Base-by-base conservation (phyloP, 2,113 vertebrate species). In the Tichodroma muraria region DNA sequence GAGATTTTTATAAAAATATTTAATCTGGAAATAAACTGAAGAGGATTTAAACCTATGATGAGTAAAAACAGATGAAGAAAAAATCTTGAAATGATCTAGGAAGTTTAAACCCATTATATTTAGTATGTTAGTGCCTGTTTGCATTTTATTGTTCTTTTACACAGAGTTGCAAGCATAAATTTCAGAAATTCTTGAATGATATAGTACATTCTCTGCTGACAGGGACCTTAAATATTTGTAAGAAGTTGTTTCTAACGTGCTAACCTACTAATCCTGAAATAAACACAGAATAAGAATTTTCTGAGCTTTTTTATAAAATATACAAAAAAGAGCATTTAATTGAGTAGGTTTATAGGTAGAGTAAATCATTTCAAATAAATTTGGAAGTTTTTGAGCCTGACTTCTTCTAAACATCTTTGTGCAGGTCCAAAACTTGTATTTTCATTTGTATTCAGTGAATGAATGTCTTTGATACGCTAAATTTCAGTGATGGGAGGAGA, bases 11-110 rank as follows among this genome's bases (percentile, higher is more conserved):
- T 80, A 71, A 94, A 94, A 90, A 92, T 72, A 95, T 93, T 95
- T 97, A 69, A 94, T 93, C 94, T 94, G 80, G 68, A 96, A 94
- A 81, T 94, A 89, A 92, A 90, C 66, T 40, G 81, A 95, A 91
- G 91, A 95, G 64, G 92, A 93, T 94, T 96, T 89, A 63, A 81
- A 95, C 75, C 30, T 72, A 8, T 65, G 56, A 84, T 53, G 52
- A 59, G 20, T 9, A 60, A 92, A 86, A 89, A 42, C n/a, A 89
- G 57, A 92, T 79, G 64, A 93, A 85, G 53, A 83, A 81, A 81
- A 38, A 89, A 63, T 64, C 81, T 87, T 86, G 60, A 91, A 89
- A 50, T 70, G 68, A 94, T 82, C 45, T 38, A 76, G 69, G 45
- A 94, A 85, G 50, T 83, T 85, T 44, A 85, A 64, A 64, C 6